phyloP scores from a whole-genome alignment of 2,113 vertebrate genomes.

The Urocolius indicus region DNA sequence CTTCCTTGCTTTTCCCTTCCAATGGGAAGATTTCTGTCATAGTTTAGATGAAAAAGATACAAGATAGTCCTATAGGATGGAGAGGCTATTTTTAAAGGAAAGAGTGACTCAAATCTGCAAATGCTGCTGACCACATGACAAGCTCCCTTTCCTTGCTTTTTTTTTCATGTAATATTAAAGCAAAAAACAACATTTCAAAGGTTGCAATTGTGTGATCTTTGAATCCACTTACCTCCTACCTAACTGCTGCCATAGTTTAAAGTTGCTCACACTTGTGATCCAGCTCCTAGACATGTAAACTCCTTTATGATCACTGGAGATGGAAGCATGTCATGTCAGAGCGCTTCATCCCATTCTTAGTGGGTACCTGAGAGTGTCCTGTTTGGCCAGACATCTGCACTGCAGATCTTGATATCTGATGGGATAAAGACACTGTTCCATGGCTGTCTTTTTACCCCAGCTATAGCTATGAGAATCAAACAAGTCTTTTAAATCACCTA shows the following conservation, averaged over 20 bases:
- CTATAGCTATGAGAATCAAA: not conserved
- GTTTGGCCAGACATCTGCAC: not conserved
- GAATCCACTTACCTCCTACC: not conserved
- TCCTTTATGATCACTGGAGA: not conserved
- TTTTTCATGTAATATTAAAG: not conserved
- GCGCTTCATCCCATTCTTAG: not conserved
- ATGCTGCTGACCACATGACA: not conserved
- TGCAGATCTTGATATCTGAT: not conserved
- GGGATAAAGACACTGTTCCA: not conserved
- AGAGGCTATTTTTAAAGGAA: not conserved
- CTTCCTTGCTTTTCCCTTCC: not conserved
- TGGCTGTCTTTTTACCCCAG: not conserved
- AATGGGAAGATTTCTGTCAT: not conserved
- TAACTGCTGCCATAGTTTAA: not conserved
- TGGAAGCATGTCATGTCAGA: not conserved
- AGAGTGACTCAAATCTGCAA: not conserved
- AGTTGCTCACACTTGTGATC: not conserved
- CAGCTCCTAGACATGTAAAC: not conserved
- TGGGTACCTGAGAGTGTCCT: not conserved
- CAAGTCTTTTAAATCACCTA: not conserved
- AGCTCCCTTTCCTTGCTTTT: not conserved
- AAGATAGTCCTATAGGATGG: not conserved
- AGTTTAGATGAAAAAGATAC: not conserved
- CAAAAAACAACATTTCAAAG: not conserved
- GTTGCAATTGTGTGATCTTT: not conserved